Evolutionary conservation across 2,797 vertebrate genomes (phyloP).

Genomic region (Macropus fuliginosus): DNA sequence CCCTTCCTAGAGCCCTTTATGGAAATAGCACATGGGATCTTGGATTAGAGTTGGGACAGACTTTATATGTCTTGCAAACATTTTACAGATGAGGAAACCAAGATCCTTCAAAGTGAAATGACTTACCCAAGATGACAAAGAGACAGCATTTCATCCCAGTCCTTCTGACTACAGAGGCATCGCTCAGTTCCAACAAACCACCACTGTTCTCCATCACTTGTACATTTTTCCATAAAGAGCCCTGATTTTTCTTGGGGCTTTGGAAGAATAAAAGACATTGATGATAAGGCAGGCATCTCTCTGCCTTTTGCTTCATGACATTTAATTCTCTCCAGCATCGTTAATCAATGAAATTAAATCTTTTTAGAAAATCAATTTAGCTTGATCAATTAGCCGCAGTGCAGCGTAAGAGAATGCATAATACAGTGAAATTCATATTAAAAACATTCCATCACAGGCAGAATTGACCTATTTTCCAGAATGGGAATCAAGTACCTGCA

Average conservation of each 20-base stretch:
- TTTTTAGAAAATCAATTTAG: constrained; percentile 76
- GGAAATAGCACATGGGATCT: neutral
- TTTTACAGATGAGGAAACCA: neutral
- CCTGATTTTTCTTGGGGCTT: neutral
- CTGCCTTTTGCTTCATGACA: constrained; percentile 20
- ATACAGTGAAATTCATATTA: constrained; percentile 49
- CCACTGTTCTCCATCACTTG: neutral
- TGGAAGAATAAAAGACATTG: neutral
- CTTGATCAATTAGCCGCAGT: constrained; percentile 72
- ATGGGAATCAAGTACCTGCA: constrained; percentile 33
- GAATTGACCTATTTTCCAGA: constrained; percentile 64
- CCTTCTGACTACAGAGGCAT: neutral
- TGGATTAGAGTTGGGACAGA: neutral
- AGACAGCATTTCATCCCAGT: neutral
- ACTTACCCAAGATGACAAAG: neutral
- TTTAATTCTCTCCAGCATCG: constrained; percentile 48
- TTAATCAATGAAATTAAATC: constrained; percentile 72
- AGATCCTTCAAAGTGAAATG: neutral
- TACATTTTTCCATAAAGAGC: neutral
- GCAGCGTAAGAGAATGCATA: constrained; percentile 7
- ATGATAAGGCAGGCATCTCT: constrained; percentile 23
- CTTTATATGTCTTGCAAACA: neutral
- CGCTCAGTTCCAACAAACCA: neutral
- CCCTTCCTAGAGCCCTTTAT: neutral
- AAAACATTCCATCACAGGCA: constrained; percentile 40